phyloP scores from a whole-genome alignment of 2,113 vertebrate species.

The Archilochus colubris region DNA sequence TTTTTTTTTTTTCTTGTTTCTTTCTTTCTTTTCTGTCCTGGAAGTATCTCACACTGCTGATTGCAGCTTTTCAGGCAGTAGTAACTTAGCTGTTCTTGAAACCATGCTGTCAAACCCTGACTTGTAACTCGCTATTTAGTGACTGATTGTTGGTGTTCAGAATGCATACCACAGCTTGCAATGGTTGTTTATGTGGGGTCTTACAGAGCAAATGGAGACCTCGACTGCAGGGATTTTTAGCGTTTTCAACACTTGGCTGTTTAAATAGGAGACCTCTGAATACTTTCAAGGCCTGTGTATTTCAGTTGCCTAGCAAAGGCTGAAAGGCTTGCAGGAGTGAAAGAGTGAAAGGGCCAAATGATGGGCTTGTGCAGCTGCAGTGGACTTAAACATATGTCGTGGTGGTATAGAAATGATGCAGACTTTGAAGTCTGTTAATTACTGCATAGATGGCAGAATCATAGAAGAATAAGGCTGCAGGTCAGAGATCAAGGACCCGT shows the following conservation, averaged over 20 bases:
- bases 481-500: not conserved
- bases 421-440: not conserved
- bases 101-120: not conserved
- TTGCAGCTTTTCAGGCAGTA: not conserved
- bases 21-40: fast-evolving
- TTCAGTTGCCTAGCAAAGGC: conserved; percentile 35
- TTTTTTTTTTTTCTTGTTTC: no score
- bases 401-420: not conserved
- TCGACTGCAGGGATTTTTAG: not conserved
- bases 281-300: not conserved
- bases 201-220: not conserved
- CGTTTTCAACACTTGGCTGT: not conserved
- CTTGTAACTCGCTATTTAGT: not conserved
- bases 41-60: not conserved
- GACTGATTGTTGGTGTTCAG: not conserved
- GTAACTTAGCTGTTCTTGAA: not conserved
- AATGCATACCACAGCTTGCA: not conserved
- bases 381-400: not conserved
- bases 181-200: not conserved
- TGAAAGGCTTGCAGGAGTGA: not conserved
- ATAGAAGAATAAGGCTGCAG: not conserved
- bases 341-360: not conserved
- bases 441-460: not conserved
- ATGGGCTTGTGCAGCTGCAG: not conserved
- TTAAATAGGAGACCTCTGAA: not conserved